phyloP scores from a whole-genome alignment of 2,797 vertebrate species.

The Danio albolineatus region DNA sequence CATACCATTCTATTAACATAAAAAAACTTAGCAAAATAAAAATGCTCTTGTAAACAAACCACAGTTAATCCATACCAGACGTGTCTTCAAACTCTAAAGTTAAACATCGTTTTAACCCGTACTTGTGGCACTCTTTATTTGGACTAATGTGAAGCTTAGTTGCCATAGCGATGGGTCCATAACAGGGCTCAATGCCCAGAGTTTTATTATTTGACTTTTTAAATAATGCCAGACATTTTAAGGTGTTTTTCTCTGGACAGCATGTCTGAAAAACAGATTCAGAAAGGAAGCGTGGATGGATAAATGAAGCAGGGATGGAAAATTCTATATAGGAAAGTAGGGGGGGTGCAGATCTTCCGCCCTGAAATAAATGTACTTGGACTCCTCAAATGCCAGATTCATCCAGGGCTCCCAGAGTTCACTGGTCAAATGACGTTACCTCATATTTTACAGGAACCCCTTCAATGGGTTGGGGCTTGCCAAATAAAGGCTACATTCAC shows the following conservation, averaged over 20 bases:
- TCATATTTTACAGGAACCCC: conserved; percentile 59
- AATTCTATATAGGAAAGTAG: conserved; percentile 29
- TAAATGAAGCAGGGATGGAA: conserved; percentile 23
- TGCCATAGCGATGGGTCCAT: conserved; percentile 57
- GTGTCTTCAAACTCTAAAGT: conserved; percentile 60
- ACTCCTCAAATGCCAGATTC: conserved; percentile 46
- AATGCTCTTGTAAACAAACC: conserved; percentile 31
- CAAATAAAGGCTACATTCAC: conserved; percentile 64
- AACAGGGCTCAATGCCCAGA: conserved; percentile 45
- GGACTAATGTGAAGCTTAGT: conserved; percentile 56
- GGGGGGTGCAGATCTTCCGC: conserved; percentile 22
- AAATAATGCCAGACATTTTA: conserved; percentile 48
- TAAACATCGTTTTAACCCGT: conserved; percentile 65
- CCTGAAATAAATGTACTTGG: conserved; percentile 27
- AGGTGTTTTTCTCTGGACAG: conserved; percentile 35
- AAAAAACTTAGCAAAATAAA: conserved; percentile 22
- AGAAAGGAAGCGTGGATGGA: conserved; percentile 28
- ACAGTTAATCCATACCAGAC: conserved; percentile 34
- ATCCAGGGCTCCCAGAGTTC: conserved; percentile 49
- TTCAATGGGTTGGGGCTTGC: conserved; percentile 48
- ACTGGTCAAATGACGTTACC: conserved; percentile 54
- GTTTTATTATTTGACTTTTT: conserved; percentile 51
- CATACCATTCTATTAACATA: background rate
- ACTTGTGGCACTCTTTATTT: conserved; percentile 43
- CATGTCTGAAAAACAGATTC: conserved; percentile 32